These are phyloP conservation scores for Drosophila bunnanda DNA, from an alignment of 2,888 invertebrate genomes.

Conservation along the genomic window DNA sequence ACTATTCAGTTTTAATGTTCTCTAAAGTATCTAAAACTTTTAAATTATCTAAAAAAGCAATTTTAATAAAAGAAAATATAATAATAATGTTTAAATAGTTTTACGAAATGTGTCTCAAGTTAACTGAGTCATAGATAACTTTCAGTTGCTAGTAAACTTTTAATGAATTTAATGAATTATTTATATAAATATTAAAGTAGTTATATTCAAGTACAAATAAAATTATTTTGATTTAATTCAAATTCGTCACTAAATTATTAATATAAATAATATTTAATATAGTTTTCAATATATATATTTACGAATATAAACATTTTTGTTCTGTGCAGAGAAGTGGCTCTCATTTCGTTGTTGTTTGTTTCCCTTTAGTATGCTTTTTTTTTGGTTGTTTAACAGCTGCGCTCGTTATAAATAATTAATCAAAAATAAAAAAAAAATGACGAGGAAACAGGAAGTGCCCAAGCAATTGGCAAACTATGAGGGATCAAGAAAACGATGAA, in stretches of 20 bases:
- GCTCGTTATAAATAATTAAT: conserved; percentile 74
- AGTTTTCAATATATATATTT: no score
- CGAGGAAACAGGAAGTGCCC: conserved; percentile 34
- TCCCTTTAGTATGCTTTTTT: conserved; percentile 27
- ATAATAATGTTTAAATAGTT: background rate
- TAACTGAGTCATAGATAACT: background rate
- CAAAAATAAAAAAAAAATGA: conserved; percentile 42
- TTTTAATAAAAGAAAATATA: background rate
- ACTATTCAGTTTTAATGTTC: background rate
- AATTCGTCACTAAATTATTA: no score
- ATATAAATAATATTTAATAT: background rate
- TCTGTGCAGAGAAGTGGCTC: conserved; percentile 14
- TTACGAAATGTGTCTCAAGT: background rate
- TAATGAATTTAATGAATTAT: background rate
- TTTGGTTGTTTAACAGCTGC: conserved; percentile 66
- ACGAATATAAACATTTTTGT: background rate
- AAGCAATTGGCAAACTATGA: conserved; percentile 18
- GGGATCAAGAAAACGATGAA: conserved; percentile 8
- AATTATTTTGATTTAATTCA: background rate
- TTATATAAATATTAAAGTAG: background rate
- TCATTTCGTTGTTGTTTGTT: conserved; percentile 15
- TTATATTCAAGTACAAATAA: rapidly evolving
- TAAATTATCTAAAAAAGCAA: no score
- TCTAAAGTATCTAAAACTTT: background rate
- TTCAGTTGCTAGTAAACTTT: background rate